phyloP scores from a whole-genome alignment of 2,797 vertebrate genomes.

The Liasis olivaceus region DNA sequence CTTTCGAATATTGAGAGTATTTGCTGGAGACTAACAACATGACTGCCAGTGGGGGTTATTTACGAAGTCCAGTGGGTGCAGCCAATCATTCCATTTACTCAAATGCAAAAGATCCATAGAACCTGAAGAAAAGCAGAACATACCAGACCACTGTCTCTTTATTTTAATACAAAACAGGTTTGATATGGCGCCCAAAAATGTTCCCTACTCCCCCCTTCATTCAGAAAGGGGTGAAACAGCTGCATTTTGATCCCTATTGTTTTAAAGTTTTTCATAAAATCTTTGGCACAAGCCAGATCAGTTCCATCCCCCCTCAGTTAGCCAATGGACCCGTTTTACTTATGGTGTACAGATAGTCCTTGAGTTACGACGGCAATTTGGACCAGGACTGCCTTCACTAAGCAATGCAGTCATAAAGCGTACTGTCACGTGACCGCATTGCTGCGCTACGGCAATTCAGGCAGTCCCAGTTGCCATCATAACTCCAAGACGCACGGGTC shows the following conservation, averaged over 20 bases:
- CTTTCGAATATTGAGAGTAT: background rate
- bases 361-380: background rate
- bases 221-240: background rate
- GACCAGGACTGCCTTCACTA: background rate
- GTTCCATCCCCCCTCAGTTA: background rate
- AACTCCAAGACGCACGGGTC: background rate
- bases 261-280: background rate
- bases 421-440: background rate
- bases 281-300: background rate
- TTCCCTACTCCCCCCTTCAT: background rate
- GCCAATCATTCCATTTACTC: background rate
- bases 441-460: background rate
- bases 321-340: background rate
- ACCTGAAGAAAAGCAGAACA: background rate
- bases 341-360: background rate
- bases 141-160: background rate
- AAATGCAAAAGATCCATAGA: background rate
- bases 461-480: background rate
- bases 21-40: background rate
- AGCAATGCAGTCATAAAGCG: background rate
- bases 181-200: no score
- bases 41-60: background rate
- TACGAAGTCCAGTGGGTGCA: background rate
- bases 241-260: background rate
- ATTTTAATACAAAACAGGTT: background rate